Evolutionary conservation across 2,888 invertebrate genomes (phyloP), one percentile per base, ranked within the genome.

Genomic region (Venustoraphidia nigricollis): DNA sequence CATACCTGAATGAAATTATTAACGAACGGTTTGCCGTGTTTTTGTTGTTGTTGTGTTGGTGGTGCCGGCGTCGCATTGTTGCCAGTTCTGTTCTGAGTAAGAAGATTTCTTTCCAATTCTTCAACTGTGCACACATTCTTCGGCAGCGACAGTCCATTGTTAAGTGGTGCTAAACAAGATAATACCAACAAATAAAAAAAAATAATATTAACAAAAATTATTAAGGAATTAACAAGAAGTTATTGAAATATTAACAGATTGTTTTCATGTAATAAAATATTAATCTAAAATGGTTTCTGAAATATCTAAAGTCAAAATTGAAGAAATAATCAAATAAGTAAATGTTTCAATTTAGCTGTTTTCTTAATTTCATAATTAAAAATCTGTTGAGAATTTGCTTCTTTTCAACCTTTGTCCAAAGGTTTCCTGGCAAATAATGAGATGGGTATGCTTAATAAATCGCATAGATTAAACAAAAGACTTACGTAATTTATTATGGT

Each of bases 101-200:
- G 72, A 47, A 84, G 65, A 55, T 77, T 79, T 40, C 81, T 70
- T 60, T 85, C 84, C 58, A 85, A 55, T 61, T 85, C 83, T 58
- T 84, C 83, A 9, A 84, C 80, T 0, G 83, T 83, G 61, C 80
- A 77, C 40, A 79, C 77, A 67, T 80, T 82, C 60, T 77, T 77
- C 47, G 66, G 64, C 34, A 58, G 57, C 42, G 54, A 34, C 10
- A 46, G 35, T 34, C 46, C 46, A 40, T 46, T 46, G 10, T 11
- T 38, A 27, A 27, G 27, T 6, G 27, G 27, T 27, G 27, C 27
- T 27, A 27, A 27, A 27, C 27, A 27, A 27, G 6, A 27, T 6
- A 27, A 27, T 27, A 27, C 27, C 27, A 27, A 27, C 5, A 27
- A 27, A 27, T 6, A 27, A 27, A 27, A 27, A 27, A 27, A 27